A percentile compares a stretch with the other conserved stretches of the same genome.
Conservation (phyloP, 2,113 vertebrate species). For the Pachycephala philippinensis region DNA sequence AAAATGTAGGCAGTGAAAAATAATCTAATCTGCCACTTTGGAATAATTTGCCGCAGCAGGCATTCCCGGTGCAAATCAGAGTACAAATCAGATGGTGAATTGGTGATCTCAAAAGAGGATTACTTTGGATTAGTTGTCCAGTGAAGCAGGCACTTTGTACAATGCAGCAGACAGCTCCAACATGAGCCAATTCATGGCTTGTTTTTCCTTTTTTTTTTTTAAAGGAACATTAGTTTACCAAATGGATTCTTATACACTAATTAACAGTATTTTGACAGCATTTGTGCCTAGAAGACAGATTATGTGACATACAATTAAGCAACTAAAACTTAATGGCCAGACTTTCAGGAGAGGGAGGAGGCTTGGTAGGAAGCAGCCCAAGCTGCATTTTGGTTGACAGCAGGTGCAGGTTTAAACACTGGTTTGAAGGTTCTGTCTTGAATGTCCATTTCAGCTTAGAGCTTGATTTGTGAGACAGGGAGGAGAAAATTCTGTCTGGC, state of each 20-base stretch:
- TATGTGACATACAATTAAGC: not conserved
- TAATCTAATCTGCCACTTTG: not conserved
- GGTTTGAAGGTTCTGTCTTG: not conserved
- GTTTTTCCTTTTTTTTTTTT: not conserved
- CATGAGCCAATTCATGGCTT: not conserved
- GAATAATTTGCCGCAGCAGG: slow-evolving; percentile 4
- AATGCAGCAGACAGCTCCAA: not conserved
- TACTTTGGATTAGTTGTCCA: slow-evolving; percentile 40
- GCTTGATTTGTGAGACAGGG: not conserved
- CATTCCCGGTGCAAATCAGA: slow-evolving; percentile 1
- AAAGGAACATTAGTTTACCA: not conserved
- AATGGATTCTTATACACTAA: not conserved
- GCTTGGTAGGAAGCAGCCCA: not conserved
- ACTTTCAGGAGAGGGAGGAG: not conserved
- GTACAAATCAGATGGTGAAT: slow-evolving; percentile 11
- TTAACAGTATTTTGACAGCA: not conserved
- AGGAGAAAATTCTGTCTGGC: not conserved
- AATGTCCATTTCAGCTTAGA: not conserved
- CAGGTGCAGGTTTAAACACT: not conserved
- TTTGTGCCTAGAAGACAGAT: not conserved
- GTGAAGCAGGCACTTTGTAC: slow-evolving; percentile 25
- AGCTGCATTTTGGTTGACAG: not conserved
- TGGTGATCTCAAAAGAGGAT: slow-evolving; percentile 34
- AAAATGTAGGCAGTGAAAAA: not conserved
- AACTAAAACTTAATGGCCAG: not conserved